Conservation (phyloP, 2,113 vertebrate genomes). For the Arenaria interpres region DNA sequence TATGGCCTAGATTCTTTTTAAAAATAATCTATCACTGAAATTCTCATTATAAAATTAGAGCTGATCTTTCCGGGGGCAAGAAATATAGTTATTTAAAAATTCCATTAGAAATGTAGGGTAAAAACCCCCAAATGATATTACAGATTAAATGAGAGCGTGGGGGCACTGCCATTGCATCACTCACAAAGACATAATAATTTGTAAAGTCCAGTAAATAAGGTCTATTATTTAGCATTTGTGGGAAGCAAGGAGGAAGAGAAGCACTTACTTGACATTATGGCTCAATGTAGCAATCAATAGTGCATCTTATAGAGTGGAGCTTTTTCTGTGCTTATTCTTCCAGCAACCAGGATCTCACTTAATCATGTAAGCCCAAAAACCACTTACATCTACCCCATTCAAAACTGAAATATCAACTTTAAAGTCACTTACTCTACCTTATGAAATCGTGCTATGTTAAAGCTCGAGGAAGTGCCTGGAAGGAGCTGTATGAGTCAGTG, state of each 20-base stretch:
- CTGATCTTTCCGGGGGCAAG: not conserved
- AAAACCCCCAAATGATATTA: not conserved
- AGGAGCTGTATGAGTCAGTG: not conserved
- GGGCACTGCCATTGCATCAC: not conserved
- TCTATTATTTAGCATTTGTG: not conserved
- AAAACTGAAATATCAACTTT: not conserved
- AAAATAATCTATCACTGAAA: slow-evolving; percentile 29
- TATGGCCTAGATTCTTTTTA: slow-evolving; percentile 62
- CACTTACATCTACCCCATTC: not conserved
- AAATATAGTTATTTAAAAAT: not conserved
- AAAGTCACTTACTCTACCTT: not conserved
- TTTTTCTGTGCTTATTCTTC: not conserved
- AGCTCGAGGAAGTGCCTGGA: not conserved
- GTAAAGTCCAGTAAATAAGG: slow-evolving; percentile 8
- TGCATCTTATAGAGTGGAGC: not conserved
- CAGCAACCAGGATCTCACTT: not conserved
- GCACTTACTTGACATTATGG: not conserved
- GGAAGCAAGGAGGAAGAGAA: not conserved
- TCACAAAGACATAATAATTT: not conserved
- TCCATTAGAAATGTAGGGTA: not conserved
- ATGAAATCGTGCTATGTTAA: not conserved
- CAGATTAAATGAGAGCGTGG: not conserved
- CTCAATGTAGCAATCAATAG: not conserved
- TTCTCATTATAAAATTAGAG: slow-evolving; percentile 20
- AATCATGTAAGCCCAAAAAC: not conserved